Evolutionary conservation across 2,797 vertebrate species (phyloP).

Genomic region (Anguilla marmorata): DNA sequence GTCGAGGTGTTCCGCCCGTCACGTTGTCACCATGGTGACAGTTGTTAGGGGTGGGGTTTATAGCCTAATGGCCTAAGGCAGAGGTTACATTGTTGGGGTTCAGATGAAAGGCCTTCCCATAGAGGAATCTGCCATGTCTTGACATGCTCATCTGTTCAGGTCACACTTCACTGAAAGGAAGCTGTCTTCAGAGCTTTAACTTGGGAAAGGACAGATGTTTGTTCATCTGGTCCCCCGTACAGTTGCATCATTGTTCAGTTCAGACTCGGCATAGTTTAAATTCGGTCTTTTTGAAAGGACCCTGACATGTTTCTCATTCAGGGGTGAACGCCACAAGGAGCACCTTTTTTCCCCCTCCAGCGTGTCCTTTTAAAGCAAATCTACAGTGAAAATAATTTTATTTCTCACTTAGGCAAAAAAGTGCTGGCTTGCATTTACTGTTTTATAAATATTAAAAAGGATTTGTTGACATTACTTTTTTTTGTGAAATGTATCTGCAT

Average conservation of each 20-base stretch:
- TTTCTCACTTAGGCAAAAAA: constrained; percentile 56
- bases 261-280: background rate
- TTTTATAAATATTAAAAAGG: constrained; percentile 67
- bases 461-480: constrained; percentile 53
- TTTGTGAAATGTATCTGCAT: constrained; percentile 47
- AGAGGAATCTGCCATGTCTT: background rate
- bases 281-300: background rate
- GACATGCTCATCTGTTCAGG: background rate
- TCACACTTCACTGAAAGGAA: background rate
- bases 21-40: background rate
- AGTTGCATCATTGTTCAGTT: background rate
- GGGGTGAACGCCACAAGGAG: background rate
- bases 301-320: background rate
- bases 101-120: background rate
- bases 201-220: background rate
- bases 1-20: background rate
- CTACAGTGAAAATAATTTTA: constrained; percentile 53
- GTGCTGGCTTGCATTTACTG: constrained; percentile 64
- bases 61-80: background rate
- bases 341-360: background rate
- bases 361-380: background rate
- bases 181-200: background rate
- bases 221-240: background rate
- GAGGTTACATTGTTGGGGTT: background rate
- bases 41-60: background rate